phyloP scores from a whole-genome alignment of 2,888 invertebrate genomes.

The Trileptium ribeirensis region DNA sequence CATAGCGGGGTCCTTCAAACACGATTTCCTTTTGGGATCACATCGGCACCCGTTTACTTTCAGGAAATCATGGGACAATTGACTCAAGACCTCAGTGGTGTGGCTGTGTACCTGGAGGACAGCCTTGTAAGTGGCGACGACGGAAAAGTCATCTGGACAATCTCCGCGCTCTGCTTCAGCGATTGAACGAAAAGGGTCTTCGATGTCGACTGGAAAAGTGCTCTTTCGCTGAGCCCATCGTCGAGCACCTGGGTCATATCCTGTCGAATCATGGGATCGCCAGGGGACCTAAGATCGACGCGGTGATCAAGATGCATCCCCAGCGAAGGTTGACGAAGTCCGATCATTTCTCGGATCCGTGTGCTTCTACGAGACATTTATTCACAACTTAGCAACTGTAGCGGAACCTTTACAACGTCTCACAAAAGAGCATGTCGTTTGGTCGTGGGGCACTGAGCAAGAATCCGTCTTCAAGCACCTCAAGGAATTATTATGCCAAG shows the following conservation, averaged over 20 bases:
- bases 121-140: neutral
- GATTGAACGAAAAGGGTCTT: slow-evolving; percentile 7
- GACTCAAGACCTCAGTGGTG: slow-evolving; percentile 18
- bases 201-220: slow-evolving; percentile 27
- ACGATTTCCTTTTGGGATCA: slow-evolving; percentile 25
- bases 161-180: neutral
- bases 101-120: slow-evolving; percentile 26
- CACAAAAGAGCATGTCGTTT: neutral
- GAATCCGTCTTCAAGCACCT: neutral
- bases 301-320: slow-evolving; percentile 26
- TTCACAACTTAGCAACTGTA: neutral
- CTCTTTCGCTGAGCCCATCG: slow-evolving; percentile 8
- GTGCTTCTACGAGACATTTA: neutral
- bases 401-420: neutral
- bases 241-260: slow-evolving; percentile 15
- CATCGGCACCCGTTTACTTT: slow-evolving; percentile 24
- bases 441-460: neutral
- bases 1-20: slow-evolving; percentile 25
- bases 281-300: slow-evolving; percentile 21
- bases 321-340: neutral
- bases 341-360: neutral
- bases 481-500: neutral
- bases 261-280: slow-evolving; percentile 20
- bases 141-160: neutral
- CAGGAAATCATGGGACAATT: slow-evolving; percentile 27